phyloP scores from a whole-genome alignment of 2,888 invertebrate species.

The Cartodere bifasciata region DNA sequence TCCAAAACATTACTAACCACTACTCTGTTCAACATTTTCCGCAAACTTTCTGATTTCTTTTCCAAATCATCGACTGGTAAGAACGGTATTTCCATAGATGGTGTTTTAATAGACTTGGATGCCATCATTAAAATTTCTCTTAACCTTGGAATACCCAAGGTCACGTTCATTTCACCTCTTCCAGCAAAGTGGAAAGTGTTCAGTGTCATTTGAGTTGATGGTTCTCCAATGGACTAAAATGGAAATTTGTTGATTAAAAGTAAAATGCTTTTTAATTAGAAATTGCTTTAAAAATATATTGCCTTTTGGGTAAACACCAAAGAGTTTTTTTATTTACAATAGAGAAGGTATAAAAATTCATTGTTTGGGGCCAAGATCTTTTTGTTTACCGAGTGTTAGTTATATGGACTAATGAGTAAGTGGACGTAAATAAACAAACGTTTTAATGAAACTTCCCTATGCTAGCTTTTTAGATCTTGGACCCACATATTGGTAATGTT shows the following conservation, averaged over 20 bases:
- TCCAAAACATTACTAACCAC: conserved; percentile 68
- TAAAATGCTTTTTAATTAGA: no score
- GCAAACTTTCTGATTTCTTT: conserved; percentile 51
- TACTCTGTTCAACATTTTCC: conserved; percentile 63
- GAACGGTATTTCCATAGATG: conserved; percentile 91
- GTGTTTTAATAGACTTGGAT: conserved; percentile 86
- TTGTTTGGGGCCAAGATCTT: no score
- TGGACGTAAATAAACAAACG: no score
- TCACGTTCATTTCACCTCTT: conserved; percentile 99
- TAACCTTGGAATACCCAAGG: conserved; percentile 95
- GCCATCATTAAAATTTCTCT: conserved; percentile 96
- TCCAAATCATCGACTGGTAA: conserved; percentile 36
- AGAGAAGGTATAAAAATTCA: no score
- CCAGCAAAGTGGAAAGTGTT: conserved; percentile 99
- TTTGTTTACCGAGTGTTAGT: no score
- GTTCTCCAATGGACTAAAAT: conserved; percentile 81
- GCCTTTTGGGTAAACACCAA: no score
- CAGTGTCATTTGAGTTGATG: conserved; percentile 99
- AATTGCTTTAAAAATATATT: no score
- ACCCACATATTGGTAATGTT: no score
- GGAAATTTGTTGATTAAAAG: conserved; percentile 1
- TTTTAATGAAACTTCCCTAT: no score
- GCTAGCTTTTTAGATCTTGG: no score
- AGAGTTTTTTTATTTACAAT: no score
- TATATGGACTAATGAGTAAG: no score